Percentiles rank a stretch among this genome's conserved stretches.
Evolutionary conservation across 2,888 invertebrate genomes (phyloP).

Genomic region (Andrena praecox): DNA sequence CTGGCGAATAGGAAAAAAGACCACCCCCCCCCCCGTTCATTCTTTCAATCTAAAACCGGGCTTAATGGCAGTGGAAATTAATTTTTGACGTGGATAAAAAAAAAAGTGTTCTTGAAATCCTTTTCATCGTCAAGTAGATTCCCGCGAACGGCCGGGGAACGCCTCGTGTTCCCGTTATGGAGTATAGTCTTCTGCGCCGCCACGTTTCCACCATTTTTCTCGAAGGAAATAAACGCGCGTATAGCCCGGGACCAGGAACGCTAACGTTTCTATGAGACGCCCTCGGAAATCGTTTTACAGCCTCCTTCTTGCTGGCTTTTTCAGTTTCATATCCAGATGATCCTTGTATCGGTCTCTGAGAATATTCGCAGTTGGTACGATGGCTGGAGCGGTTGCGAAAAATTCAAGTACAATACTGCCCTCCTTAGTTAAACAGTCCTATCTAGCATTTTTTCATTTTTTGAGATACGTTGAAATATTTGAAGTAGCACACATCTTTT

Average conservation of each 20-base stretch:
- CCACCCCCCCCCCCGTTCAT: not conserved
- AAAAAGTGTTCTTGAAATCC: slow-evolving; percentile 11
- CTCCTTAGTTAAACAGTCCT: no score
- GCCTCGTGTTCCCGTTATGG: slow-evolving; percentile 39
- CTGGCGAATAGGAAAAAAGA: not conserved
- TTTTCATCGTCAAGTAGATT: slow-evolving; percentile 27
- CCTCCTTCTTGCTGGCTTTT: not conserved
- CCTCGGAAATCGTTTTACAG: slow-evolving; percentile 36
- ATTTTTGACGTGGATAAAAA: slow-evolving; percentile 6
- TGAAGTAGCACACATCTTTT: no score
- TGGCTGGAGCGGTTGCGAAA: not conserved
- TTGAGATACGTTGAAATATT: no score
- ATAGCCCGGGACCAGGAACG: slow-evolving; percentile 35
- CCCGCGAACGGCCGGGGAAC: slow-evolving; percentile 33
- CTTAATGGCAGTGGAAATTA: slow-evolving; percentile 13
- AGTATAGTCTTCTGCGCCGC: slow-evolving; percentile 38
- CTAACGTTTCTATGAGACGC: slow-evolving; percentile 37
- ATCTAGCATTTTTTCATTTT: no score
- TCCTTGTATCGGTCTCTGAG: slow-evolving; percentile 13
- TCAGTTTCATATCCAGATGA: slow-evolving; percentile 31
- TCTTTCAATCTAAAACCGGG: not conserved
- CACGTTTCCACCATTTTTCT: slow-evolving; percentile 61
- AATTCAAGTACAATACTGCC: no score
- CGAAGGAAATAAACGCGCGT: slow-evolving; percentile 58
- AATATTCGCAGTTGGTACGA: not conserved